Evolutionary conservation across 2,113 vertebrate species (phyloP).

Genomic region (Meles meles): DNA sequence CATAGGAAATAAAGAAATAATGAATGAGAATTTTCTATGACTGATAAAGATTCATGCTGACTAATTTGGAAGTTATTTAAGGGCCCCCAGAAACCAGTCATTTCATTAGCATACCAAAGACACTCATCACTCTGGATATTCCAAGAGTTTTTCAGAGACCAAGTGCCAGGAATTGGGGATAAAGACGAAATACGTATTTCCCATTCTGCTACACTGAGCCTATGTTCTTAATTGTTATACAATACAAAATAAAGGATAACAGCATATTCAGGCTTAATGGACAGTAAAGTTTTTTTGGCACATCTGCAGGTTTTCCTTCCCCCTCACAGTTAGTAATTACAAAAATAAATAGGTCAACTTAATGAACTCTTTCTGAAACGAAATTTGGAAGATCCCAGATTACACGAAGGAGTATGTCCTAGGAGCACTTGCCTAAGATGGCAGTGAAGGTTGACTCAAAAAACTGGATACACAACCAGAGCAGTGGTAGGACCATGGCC

Average conservation of each 20-base stretch:
- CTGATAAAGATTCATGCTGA: neutral
- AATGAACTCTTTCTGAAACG: neutral
- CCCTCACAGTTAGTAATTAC: neutral
- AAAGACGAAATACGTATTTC: neutral
- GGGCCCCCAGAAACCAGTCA: neutral
- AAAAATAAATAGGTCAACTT: neutral
- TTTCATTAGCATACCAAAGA: neutral
- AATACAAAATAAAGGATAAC: neutral
- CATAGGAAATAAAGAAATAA: neutral
- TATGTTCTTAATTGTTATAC: neutral
- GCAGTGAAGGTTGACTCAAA: neutral
- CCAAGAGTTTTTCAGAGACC: neutral
- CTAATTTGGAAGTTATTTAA: neutral
- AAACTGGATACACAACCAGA: neutral
- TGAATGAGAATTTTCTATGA: neutral
- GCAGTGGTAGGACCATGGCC: neutral
- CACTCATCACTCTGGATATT: neutral
- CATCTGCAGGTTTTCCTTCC: neutral
- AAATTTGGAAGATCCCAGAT: neutral
- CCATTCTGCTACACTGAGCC: neutral
- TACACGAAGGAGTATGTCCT: accelerated
- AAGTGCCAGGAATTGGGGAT: neutral
- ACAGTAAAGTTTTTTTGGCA: neutral
- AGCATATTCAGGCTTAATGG: neutral
- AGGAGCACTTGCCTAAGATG: neutral